phyloP scores from a whole-genome alignment of 2,797 vertebrate genomes.

The Mus spretus region DNA sequence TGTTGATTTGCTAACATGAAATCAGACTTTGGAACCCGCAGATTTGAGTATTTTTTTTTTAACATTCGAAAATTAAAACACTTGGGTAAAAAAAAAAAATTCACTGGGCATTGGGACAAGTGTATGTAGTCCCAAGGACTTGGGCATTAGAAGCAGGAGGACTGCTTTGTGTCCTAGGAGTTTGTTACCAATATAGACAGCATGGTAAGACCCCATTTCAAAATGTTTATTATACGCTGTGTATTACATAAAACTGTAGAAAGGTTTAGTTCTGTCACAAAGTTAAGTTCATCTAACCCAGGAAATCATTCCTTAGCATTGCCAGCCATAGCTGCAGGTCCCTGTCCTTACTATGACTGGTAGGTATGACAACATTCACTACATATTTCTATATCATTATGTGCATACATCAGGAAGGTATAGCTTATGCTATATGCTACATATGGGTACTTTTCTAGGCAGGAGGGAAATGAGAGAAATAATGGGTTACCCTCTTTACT shows the following conservation, averaged over 20 bases:
- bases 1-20: not conserved
- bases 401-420: not conserved
- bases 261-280: not conserved
- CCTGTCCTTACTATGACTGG: not conserved
- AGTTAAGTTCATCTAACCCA: not conserved
- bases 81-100: not conserved
- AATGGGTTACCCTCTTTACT: not conserved
- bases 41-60: not conserved
- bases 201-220: not conserved
- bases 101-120: not conserved
- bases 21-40: conserved; percentile 8
- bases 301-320: not conserved
- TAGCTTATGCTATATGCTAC: conserved; percentile 9
- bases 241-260: not conserved
- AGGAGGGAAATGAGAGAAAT: not conserved
- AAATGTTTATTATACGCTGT: not conserved
- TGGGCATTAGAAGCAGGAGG: not conserved
- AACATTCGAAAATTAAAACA: conserved; percentile 31
- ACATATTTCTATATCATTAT: not conserved
- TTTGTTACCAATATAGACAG: not conserved
- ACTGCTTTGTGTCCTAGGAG: not conserved
- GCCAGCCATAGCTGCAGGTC: not conserved
- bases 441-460: not conserved
- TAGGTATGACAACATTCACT: not conserved
- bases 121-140: not conserved